Evolutionary conservation across 2,888 invertebrate species (phyloP).

Genomic region (Ochropleura plecta): DNA sequence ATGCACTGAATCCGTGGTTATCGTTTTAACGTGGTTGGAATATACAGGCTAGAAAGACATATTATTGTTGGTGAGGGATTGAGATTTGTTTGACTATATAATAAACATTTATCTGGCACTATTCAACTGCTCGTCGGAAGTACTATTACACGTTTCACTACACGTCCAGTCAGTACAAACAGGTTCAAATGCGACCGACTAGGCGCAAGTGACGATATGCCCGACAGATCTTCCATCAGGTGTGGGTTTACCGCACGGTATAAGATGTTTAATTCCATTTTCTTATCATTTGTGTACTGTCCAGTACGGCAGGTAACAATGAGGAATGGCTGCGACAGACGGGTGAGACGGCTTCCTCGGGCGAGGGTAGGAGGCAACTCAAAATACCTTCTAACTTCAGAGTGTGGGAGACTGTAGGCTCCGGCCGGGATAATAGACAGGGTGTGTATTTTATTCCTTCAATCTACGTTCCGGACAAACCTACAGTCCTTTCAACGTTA

Average conservation of each 20-base stretch:
- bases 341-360: conserved; percentile 57
- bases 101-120: background rate
- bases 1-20: too few species aligned
- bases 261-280: background rate
- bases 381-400: conserved; percentile 78
- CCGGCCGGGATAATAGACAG: conserved; percentile 62
- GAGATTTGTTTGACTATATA: background rate
- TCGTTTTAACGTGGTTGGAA: too few species aligned
- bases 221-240: background rate
- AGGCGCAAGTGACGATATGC: background rate
- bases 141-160: background rate
- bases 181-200: background rate
- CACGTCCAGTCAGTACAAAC: too few species aligned
- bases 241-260: background rate
- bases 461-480: background rate
- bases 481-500: background rate
- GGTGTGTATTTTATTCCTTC: conserved; percentile 63
- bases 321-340: conserved; percentile 50
- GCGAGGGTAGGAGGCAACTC: conserved; percentile 37
- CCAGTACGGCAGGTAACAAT: conserved; percentile 68
- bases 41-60: too few species aligned
- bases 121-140: background rate
- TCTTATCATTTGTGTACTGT: conserved; percentile 34
- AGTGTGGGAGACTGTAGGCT: conserved; percentile 79
- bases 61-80: background rate